Conservation (phyloP, 2,113 vertebrate species). For the Cyprinodon variegatus region DNA sequence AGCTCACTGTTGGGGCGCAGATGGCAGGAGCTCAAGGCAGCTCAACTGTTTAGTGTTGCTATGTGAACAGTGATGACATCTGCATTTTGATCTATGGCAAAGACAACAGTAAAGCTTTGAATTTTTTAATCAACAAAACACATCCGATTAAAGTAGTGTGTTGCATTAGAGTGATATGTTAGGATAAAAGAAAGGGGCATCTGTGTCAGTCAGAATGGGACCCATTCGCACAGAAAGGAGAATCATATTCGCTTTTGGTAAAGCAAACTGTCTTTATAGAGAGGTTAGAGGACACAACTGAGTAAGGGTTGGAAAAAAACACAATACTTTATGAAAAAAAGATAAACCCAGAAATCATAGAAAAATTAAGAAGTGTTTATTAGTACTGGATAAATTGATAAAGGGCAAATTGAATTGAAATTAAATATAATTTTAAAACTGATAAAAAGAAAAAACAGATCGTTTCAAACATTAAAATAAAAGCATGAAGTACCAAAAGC, state of each 20-base stretch:
- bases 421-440: no score
- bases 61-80: background rate
- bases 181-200: background rate
- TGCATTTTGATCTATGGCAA: background rate
- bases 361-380: background rate
- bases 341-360: background rate
- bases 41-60: background rate
- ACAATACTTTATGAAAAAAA: background rate
- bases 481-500: background rate
- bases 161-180: background rate
- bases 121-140: conserved; percentile 2
- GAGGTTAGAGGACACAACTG: background rate
- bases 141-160: background rate
- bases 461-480: background rate
- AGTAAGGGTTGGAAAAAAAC: background rate
- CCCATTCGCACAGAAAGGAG: background rate
- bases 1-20: background rate
- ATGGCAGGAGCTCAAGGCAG: background rate
- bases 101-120: background rate
- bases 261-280: background rate
- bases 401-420: background rate
- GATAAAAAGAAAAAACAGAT: no score
- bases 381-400: background rate
- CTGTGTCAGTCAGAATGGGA: background rate
- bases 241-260: background rate